Evolutionary conservation across 1,140 invertebrate genomes (phyloP), one percentile per base, ranked within the genome.

Genomic region (Brachionus asplanchnoidis): DNA sequence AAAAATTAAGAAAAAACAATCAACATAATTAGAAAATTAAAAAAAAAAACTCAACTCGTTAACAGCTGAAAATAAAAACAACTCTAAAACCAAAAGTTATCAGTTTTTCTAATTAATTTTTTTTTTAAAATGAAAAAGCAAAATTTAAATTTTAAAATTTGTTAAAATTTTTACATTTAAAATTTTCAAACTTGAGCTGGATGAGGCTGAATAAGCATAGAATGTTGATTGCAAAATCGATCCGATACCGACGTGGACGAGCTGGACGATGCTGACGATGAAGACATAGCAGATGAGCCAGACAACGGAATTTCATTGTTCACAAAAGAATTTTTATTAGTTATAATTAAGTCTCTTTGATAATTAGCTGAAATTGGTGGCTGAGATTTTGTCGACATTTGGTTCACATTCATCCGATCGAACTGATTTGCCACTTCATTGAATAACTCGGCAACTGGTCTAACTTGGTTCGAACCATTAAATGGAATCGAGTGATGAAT

Each of bases 301-400:
- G 73, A 40, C 36, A 73, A 73, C 32, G 68, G 68, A 40, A 73
- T 73, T 73, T 73, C 68, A 20, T 12, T 42, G 20, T 73, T 73
- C 8, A 73, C 68, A 42, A 40, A 73, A 5, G 32, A 36, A 42
- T 36, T 73, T 60, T 60, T 60, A 8, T 73, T 73, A 42, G 68
- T 20, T n/a, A 28, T 23, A 2, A 73, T 40, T 17, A 73, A 68
- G 3, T 60, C 79, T 82, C 26, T 82, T 68, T 82, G 53, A 26
- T 44, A 82, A 42, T 60, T 42, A 65, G 36, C 53, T 14, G 79
- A 42, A 23, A 82, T 60, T 3, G 53, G 40, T 65, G 79, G 79
- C 26, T 82, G 79, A 20, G 79, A 82, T 26, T 82, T 82, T 20
- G 79, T 82, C 8, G 79, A 82, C 79, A 82, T 60, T 68, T 82